Base-by-base conservation (phyloP, 2,888 invertebrate genomes). In the Spodoptera littoralis region DNA sequence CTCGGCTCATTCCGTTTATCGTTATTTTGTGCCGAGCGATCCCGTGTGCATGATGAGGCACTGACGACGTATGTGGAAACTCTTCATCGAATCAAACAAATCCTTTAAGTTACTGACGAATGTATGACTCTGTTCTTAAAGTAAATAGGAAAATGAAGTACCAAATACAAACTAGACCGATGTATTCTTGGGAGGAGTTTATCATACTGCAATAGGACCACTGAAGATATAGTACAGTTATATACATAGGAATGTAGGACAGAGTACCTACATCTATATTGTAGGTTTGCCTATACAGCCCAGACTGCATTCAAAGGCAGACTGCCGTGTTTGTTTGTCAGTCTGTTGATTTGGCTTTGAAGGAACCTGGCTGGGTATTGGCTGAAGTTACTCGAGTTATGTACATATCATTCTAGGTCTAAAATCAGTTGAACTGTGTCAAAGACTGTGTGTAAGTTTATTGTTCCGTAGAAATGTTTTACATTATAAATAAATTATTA, bases 1-100 rank as follows among this genome's bases (percentile, higher is more conserved):
- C 71, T 73, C 74, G 63, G 63, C 73, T 70, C 52, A 65, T 65
- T 57, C 46, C 70, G 63, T 70, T 78, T 74, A 76, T 70, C 61
- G 67, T 73, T 66, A 79, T 77, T 63, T 65, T 50, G 66, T 62
- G 65, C 42, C 59, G 45, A 77, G 24, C 18, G 64, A 67, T 65
- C 62, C 64, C 64, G 52, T 9, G 56, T 65, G 61, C 41, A 53
- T 67, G 63, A 61, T 53, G 55, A 45, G 45, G 22, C 50, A 9
- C 50, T 48, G 63, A 52, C 47, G 48, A 27, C 12, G 24, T 52
- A 44, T 54, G 18, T 47, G 24, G 1, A 11, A 12, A 30, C 43
- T 36, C 3, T n/a, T 46, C 0, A 2, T 18, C 8, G 11, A n/a
- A 13, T 43, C 8, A 36, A 36, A 36, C 2, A 36, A 36, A 36